Conservation (phyloP, 2,113 vertebrate species). For the Peromyscus polionotus region DNA sequence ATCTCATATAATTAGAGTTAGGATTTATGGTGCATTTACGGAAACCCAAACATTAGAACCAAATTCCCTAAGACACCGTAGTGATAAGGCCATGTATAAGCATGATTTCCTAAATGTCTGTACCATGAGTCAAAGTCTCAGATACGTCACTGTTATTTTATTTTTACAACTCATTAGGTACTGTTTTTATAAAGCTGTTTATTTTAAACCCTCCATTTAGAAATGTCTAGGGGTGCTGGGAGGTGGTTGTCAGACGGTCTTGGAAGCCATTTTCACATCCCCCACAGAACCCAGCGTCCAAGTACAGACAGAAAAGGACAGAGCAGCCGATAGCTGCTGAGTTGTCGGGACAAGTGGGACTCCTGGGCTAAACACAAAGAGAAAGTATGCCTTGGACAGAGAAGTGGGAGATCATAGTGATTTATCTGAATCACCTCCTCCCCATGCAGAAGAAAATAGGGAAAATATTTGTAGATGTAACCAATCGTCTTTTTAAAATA, state of each 20-base stretch:
- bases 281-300: constrained; percentile 25
- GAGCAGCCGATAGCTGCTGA: not conserved
- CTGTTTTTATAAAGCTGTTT: constrained; percentile 65
- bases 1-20: constrained; percentile 50
- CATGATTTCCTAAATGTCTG: constrained; percentile 50
- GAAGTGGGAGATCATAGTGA: constrained; percentile 40
- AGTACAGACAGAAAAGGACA: constrained; percentile 12
- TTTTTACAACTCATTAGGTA: constrained; percentile 71
- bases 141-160: constrained; percentile 62
- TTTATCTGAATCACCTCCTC: constrained; percentile 32
- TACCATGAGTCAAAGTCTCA: constrained; percentile 36
- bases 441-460: not conserved
- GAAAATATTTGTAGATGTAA: too few species aligned
- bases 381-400: not conserved
- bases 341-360: not conserved
- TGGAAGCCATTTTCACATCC: constrained; percentile 46
- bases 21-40: constrained; percentile 68
- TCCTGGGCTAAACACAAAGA: constrained; percentile 21
- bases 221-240: constrained; percentile 14
- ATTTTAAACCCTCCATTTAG: constrained; percentile 65
- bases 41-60: constrained; percentile 60
- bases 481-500: too few species aligned
- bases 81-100: constrained; percentile 66
- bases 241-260: constrained; percentile 29
- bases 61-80: constrained; percentile 54